These are phyloP conservation scores for Anomalospiza imberbis DNA, from an alignment of 2,797 vertebrate species.

Conservation along the genomic window DNA sequence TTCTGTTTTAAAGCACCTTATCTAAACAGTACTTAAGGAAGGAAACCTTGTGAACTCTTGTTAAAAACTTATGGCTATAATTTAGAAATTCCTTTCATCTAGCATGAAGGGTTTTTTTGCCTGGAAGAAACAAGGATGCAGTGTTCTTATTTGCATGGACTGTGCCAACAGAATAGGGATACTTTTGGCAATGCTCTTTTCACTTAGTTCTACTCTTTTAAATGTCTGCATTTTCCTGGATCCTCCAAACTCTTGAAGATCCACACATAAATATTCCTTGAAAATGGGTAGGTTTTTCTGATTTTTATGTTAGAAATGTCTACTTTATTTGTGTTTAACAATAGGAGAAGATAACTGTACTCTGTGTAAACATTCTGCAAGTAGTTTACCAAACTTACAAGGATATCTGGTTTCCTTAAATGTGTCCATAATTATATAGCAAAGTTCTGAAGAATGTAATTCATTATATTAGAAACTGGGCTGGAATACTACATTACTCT, in stretches of 20 bases:
- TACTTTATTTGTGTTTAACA: background rate
- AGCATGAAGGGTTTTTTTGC: constrained; percentile 8
- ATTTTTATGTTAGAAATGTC: background rate
- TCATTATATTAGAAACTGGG: background rate
- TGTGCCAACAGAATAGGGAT: background rate
- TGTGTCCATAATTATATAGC: background rate
- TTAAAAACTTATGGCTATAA: constrained; percentile 45
- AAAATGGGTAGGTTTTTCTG: background rate
- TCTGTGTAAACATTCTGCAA: background rate
- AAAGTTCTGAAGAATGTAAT: constrained; percentile 11
- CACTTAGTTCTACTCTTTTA: background rate
- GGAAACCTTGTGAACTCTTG: constrained; percentile 34
- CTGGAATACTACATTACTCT: background rate
- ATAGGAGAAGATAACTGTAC: background rate
- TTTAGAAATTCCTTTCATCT: constrained; percentile 56
- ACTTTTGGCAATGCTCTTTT: background rate
- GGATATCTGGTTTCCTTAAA: constrained; percentile 20
- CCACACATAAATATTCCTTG: background rate
- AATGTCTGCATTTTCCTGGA: background rate
- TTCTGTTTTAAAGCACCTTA: constrained; percentile 28
- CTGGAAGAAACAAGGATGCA: constrained; percentile 40
- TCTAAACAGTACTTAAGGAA: constrained; percentile 27
- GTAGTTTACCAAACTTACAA: background rate
- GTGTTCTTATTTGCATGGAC: constrained; percentile 35
- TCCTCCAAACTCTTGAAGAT: background rate